phyloP scores from a whole-genome alignment of 1,140 invertebrate genomes.

The Temnothorax curvispinosus region DNA sequence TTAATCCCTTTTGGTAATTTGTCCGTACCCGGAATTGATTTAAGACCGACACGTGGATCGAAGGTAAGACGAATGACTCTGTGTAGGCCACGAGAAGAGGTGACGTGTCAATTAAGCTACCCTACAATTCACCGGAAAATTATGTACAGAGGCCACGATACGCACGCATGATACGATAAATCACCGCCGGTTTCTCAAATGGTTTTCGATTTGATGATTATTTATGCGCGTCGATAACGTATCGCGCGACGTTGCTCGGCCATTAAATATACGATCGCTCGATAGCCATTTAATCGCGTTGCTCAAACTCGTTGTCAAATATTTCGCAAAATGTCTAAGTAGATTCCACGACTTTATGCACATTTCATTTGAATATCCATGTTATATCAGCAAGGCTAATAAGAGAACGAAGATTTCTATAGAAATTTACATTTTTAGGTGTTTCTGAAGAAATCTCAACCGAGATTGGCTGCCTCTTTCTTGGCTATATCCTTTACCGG shows the following conservation, averaged over 20 bases:
- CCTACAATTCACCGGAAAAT: conserved; percentile 69
- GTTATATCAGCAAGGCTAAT: not conserved
- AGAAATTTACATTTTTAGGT: not conserved
- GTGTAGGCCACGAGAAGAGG: conserved; percentile 60
- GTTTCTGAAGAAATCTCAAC: not conserved
- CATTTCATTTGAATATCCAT: not conserved
- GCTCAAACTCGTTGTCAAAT: not conserved
- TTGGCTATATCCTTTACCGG: not conserved
- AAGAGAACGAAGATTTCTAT: not conserved
- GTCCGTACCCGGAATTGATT: conserved; percentile 72
- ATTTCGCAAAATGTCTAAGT: not conserved
- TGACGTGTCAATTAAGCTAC: conserved; percentile 75
- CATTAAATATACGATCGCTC: conserved; percentile 6
- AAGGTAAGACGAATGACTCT: conserved; percentile 72
- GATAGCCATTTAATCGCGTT: conserved; percentile 16
- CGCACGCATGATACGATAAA: conserved; percentile 60
- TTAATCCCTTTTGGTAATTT: conserved; percentile 77
- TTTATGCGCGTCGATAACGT: conserved; percentile 59
- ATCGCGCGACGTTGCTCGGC: conserved; percentile 33
- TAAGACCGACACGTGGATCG: conserved; percentile 71
- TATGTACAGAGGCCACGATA: conserved; percentile 53
- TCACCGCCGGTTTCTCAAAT: conserved; percentile 58
- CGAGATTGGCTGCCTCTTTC: not conserved
- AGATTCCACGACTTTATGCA: not conserved
- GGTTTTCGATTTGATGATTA: conserved; percentile 62